Evolutionary conservation across 2,888 invertebrate genomes (phyloP), one percentile per base, ranked within the genome.

Genomic region (Quadroppia sp.): DNA sequence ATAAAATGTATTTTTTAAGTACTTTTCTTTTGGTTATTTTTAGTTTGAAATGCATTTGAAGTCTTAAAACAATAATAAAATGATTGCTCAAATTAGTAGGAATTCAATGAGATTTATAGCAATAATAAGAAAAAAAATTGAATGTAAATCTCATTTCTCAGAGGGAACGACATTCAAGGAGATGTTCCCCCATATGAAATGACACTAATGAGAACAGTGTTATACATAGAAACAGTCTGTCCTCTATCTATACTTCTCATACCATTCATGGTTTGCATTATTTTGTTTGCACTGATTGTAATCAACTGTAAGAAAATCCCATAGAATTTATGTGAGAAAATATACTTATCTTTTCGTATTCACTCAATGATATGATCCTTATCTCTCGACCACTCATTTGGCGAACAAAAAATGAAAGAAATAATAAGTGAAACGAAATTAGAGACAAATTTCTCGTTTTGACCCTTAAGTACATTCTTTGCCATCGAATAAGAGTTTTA

Each of bases 371-470:
- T 20, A n/a, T 50, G 50, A n/a, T 20, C 6, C 53, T 25, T 53
- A 53, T 53, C 53, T 6, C 13, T 13, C 9, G 53, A 53, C 25
- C 50, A 50, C 20, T 50, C 50, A n/a, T 50, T 50, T 20, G 23
- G 25, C 25, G 11, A 6, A 25, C 36, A n/a, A n/a, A 20, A 20
- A 50, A 20, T 7, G 7, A 20, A 50, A 20, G 50, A 50, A 50
- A 50, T 7, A 20, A 50, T 20, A n/a, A n/a, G n/a, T 50, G 50
- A 45, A 45, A 13, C 2, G 20, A 50, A 50, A 50, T 50, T 50
- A 50, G 50, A 50, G 50, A 50, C 53, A 53, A 53, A 45, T 45
- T 53, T 53, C 25, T 20, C n/a, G n/a, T n/a, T n/a, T n/a, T 53
- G 13, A 20, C 25, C 25, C 53, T 53, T 53, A 53, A 53, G 11